Percentiles rank a stretch among this genome's conserved stretches.
phyloP scores from a whole-genome alignment of 2,888 invertebrate genomes.

The Antheraea yamamai region DNA sequence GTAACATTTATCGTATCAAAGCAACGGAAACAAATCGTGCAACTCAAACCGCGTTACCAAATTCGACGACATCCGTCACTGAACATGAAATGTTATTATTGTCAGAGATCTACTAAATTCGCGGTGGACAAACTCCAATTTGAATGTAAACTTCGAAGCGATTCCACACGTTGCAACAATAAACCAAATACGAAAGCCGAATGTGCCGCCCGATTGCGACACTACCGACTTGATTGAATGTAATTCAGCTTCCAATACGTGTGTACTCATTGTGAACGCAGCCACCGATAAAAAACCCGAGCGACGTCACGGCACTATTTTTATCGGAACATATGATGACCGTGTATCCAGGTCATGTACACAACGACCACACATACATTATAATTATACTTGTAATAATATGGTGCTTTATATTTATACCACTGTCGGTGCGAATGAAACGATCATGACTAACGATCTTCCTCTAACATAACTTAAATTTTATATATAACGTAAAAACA shows the following conservation, averaged over 20 bases:
- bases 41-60: background rate
- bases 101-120: background rate
- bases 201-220: background rate
- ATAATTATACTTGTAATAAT: background rate
- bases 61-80: background rate
- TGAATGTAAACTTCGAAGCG: background rate
- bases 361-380: constrained; percentile 1
- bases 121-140: background rate
- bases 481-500: background rate
- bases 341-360: constrained; percentile 7
- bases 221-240: background rate
- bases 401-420: constrained; percentile 8
- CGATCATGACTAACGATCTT: background rate
- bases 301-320: background rate
- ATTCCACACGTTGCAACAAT: background rate
- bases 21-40: background rate
- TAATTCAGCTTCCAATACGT: background rate
- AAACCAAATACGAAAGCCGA: background rate
- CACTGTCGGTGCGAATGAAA: constrained; percentile 1
- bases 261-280: constrained; percentile 2
- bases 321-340: background rate
- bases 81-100: background rate
- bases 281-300: constrained; percentile 9
- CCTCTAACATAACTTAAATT: background rate
- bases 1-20: background rate